Conservation (phyloP, 2,888 invertebrate genomes). For the Zelleria hepariella region DNA sequence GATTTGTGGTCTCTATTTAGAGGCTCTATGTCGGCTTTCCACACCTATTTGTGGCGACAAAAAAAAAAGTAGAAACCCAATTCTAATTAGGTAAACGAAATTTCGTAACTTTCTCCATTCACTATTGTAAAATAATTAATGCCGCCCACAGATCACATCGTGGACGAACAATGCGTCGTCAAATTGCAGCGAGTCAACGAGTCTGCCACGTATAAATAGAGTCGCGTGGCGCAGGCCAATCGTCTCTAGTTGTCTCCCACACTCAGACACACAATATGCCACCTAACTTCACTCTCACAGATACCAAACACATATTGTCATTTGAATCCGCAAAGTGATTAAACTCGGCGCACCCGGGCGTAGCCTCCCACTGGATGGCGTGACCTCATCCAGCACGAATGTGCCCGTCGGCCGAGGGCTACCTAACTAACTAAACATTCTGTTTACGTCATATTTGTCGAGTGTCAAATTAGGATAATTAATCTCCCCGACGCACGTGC, state of each 20-base stretch:
- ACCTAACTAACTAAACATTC: neutral
- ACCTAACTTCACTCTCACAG: neutral
- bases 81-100: neutral
- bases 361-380: constrained; percentile 26
- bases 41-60: neutral
- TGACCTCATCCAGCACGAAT: constrained; percentile 29
- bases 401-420: constrained; percentile 1
- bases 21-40: neutral
- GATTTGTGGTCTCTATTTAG: constrained; percentile 7
- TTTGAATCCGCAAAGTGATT: neutral
- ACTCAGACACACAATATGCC: no score
- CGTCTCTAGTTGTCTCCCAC: neutral
- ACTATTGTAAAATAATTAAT: neutral
- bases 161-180: constrained; percentile 36
- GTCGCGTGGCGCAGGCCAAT: constrained; percentile 14
- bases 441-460: neutral
- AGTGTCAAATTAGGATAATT: constrained; percentile 4
- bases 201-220: constrained; percentile 22
- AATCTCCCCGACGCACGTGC: neutral
- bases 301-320: neutral
- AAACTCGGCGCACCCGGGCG: constrained; percentile 15
- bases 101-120: neutral
- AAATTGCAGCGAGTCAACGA: constrained; percentile 13
- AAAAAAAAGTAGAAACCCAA: neutral
- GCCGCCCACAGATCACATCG: constrained; percentile 18